These are phyloP conservation scores for Petrocephalus microphthalmus DNA, from an alignment of 2,113 vertebrate genomes.

Conservation along the genomic window DNA sequence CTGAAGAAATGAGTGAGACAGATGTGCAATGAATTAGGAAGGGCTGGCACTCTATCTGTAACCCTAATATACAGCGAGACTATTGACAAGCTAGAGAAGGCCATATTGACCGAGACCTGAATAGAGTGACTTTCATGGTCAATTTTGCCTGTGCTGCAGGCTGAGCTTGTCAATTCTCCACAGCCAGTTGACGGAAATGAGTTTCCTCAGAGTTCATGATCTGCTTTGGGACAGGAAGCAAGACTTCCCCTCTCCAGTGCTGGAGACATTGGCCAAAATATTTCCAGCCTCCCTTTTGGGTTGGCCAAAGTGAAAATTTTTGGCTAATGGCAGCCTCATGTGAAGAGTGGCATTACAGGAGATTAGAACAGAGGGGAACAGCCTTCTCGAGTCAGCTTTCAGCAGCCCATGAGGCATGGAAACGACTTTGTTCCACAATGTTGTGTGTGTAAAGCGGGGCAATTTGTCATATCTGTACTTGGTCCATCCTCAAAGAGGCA, in stretches of 20 bases:
- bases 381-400: background rate
- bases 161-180: slow-evolving; percentile 45
- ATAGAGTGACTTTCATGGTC: slow-evolving; percentile 57
- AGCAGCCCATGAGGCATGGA: background rate
- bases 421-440: background rate
- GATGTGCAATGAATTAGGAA: background rate
- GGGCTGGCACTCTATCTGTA: slow-evolving; percentile 22
- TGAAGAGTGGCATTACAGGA: background rate
- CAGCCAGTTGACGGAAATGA: slow-evolving; percentile 33
- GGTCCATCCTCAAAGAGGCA: background rate
- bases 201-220: slow-evolving; percentile 9
- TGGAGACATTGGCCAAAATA: background rate
- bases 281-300: background rate
- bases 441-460: background rate
- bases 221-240: slow-evolving; percentile 5
- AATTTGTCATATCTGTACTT: background rate
- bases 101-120: slow-evolving; percentile 58
- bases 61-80: slow-evolving; percentile 40
- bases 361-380: slow-evolving; percentile 50
- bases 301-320: background rate
- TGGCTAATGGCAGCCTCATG: background rate
- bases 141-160: slow-evolving; percentile 47
- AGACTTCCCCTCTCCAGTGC: background rate
- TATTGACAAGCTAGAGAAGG: slow-evolving; percentile 43
- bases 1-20: background rate